Evolutionary conservation across 2,113 vertebrate genomes (phyloP).

Genomic region (Morone chrysops): DNA sequence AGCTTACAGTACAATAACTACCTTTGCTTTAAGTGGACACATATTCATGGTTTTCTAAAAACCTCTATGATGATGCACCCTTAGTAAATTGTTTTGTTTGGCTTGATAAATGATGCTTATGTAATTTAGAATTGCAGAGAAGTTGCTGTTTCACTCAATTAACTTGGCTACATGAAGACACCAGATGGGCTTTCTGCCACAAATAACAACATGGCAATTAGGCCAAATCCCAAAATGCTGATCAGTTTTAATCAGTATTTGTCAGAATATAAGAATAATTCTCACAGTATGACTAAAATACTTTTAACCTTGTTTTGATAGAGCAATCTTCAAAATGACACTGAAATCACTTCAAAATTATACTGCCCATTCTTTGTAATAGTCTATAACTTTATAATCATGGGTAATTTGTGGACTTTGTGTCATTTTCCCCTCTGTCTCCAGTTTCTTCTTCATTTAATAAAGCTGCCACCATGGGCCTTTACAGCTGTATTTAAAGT

Average conservation of each 20-base stretch:
- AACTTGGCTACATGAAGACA: constrained; percentile 22
- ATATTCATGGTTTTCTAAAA: constrained; percentile 18
- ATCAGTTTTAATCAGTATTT: constrained; percentile 49
- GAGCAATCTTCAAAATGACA: background rate
- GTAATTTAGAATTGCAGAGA: constrained; percentile 6
- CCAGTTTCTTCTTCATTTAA: constrained; percentile 14
- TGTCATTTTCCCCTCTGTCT: constrained; percentile 1
- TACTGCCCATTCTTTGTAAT: background rate
- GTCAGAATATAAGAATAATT: constrained; percentile 15
- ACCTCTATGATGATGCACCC: background rate
- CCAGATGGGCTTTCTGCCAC: constrained; percentile 39
- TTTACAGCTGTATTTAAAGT: constrained; percentile 29
- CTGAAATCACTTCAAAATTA: background rate
- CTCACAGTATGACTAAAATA: constrained; percentile 15
- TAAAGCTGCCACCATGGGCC: constrained; percentile 11
- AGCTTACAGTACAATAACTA: constrained; percentile 17
- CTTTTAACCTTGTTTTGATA: background rate
- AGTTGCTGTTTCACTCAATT: constrained; percentile 41
- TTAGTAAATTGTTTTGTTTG: background rate
- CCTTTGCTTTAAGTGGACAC: constrained; percentile 15
- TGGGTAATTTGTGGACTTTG: constrained; percentile 7
- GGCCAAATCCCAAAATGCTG: constrained; percentile 41
- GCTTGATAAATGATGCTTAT: constrained; percentile 26
- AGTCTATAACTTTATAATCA: background rate
- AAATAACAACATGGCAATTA: constrained; percentile 60